A percentile compares a stretch with the other conserved stretches of the same genome.
These are phyloP conservation scores for Sarotherodon lohbergeri DNA, from an alignment of 2,113 vertebrate genomes.

Conservation along the genomic window DNA sequence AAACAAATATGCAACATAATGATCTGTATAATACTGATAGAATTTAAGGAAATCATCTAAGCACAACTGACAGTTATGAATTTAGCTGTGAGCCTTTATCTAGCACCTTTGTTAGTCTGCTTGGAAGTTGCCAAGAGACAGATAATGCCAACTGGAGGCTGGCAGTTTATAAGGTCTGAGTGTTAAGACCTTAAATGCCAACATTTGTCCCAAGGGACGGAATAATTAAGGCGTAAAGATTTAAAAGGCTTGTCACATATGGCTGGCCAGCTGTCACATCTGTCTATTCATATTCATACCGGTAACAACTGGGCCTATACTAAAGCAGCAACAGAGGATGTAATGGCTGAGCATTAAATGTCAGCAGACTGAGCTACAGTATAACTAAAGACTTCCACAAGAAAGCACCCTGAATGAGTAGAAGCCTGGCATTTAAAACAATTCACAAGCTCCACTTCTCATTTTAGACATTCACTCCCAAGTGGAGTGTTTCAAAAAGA, in stretches of 20 bases:
- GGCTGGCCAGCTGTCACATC: slow-evolving; percentile 63
- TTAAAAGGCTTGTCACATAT: slow-evolving; percentile 55
- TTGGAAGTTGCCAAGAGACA: slow-evolving; percentile 42
- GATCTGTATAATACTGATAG: background rate
- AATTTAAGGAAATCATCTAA: background rate
- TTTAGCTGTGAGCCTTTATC: background rate
- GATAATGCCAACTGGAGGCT: slow-evolving; percentile 43
- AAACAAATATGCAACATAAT: background rate
- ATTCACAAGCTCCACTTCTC: slow-evolving; percentile 30
- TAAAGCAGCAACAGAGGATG: slow-evolving; percentile 10
- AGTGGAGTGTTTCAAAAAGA: slow-evolving; percentile 24
- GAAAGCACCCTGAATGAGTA: background rate
- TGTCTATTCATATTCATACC: slow-evolving; percentile 29
- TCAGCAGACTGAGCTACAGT: slow-evolving; percentile 54
- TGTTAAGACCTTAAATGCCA: slow-evolving; percentile 58
- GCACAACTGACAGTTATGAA: background rate
- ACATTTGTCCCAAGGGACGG: slow-evolving; percentile 35
- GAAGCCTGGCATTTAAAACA: slow-evolving; percentile 54
- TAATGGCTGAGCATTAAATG: slow-evolving; percentile 50
- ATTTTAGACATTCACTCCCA: slow-evolving; percentile 24
- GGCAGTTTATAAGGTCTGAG: slow-evolving; percentile 49
- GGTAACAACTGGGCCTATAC: slow-evolving; percentile 1
- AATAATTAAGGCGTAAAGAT: slow-evolving; percentile 58
- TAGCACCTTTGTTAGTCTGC: background rate
- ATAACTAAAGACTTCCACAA: slow-evolving; percentile 11